A percentile compares a stretch with the other conserved stretches of the same genome.
phyloP scores from a whole-genome alignment of 92 coral and sea anemone genomes.

The Scolanthus callimorphus region DNA sequence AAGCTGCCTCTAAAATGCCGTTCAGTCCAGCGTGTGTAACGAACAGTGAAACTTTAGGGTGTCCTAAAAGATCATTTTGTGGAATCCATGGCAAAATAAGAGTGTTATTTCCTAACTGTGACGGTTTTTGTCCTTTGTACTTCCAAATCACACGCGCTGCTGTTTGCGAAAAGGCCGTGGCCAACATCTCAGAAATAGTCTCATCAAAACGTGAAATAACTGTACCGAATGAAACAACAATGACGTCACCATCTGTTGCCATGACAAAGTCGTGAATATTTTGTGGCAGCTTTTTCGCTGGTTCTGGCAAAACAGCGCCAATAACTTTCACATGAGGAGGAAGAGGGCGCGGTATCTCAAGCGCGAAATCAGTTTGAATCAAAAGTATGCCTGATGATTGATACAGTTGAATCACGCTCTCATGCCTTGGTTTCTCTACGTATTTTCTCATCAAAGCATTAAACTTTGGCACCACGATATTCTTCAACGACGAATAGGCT shows the following conservation, averaged over 20 bases:
- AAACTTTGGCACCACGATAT: too few species aligned
- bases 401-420: conserved; percentile 35
- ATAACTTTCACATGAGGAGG: conserved; percentile 61
- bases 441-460: too few species aligned
- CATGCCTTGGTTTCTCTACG: too few species aligned
- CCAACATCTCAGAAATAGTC: too few species aligned
- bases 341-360: conserved; percentile 62
- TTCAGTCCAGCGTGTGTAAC: conserved; percentile 70
- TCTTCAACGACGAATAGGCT: conserved; percentile 21
- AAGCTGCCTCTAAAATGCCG: conserved; percentile 59
- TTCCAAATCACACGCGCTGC: too few species aligned
- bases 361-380: conserved; percentile 56
- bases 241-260: conserved; percentile 16
- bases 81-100: too few species aligned
- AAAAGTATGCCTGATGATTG: conserved; percentile 36
- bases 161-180: too few species aligned
- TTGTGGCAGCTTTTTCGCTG: conserved; percentile 27
- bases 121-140: conserved; percentile 17
- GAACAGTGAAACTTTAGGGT: conserved; percentile 45
- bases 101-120: conserved; percentile 16
- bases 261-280: conserved; percentile 35
- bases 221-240: conserved; percentile 61
- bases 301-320: conserved; percentile 66
- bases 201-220: conserved; percentile 39
- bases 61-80: conserved; percentile 65